phyloP scores from a whole-genome alignment of 2,113 vertebrate species.

The Oncorhynchus keta region DNA sequence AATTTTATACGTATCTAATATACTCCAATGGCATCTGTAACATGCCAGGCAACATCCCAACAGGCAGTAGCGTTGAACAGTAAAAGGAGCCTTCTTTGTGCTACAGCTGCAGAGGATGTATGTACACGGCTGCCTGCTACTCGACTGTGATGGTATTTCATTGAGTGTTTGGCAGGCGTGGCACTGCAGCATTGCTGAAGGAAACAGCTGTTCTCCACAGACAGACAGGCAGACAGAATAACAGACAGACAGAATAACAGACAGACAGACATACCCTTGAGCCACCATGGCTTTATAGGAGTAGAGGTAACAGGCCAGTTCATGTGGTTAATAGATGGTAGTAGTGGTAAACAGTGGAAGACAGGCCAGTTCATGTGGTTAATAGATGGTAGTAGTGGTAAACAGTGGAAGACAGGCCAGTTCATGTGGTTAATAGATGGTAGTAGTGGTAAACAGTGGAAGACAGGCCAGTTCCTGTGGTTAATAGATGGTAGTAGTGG shows the following conservation, averaged over 20 bases:
- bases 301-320: no score
- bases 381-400: no score
- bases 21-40: background rate
- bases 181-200: conserved; percentile 58
- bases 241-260: conserved; percentile 1
- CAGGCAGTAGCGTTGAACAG: conserved; percentile 11
- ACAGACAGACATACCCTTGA: background rate
- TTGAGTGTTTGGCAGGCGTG: conserved; percentile 62
- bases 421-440: no score
- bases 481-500: no score
- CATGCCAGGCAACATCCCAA: background rate
- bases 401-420: no score
- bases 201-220: conserved; percentile 33
- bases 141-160: conserved; percentile 17
- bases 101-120: conserved; percentile 2
- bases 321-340: no score
- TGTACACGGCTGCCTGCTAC: background rate
- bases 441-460: no score
- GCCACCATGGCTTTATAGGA: no score
- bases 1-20: background rate
- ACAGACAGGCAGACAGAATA: background rate
- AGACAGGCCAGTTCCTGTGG: no score
- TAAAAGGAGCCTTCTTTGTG: conserved; percentile 17
- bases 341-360: no score
- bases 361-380: no score